Percentiles rank a stretch among this genome's conserved stretches.
These are phyloP conservation scores for Ctenoplectra terminalis DNA, from an alignment of 1,140 invertebrate genomes.

Conservation along the genomic window DNA sequence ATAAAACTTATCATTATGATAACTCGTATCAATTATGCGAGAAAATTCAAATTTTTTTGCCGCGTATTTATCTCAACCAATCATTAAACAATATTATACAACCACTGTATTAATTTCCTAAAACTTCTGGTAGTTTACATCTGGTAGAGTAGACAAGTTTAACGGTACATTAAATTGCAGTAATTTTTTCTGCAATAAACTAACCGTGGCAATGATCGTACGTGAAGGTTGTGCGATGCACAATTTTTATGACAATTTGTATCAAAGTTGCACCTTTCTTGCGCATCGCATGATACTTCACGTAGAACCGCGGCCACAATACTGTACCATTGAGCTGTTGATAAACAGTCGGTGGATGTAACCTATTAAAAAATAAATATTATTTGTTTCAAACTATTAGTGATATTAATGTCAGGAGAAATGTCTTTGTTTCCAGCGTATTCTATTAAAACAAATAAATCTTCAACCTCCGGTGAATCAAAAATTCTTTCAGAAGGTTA, in stretches of 20 bases:
- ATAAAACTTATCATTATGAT: background rate
- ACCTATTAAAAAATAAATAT: background rate
- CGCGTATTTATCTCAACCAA: background rate
- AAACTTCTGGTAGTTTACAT: background rate
- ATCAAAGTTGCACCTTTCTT: too few species aligned
- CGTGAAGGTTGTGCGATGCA: too few species aligned
- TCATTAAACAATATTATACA: background rate
- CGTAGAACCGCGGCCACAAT: too few species aligned
- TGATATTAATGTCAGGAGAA: too few species aligned
- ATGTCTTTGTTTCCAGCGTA: slow-evolving; percentile 77
- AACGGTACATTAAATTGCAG: too few species aligned
- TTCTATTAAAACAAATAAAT: slow-evolving; percentile 42
- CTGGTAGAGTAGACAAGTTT: background rate
- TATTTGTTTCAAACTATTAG: too few species aligned
- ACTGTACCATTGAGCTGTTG: too few species aligned
- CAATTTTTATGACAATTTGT: too few species aligned
- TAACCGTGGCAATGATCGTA: too few species aligned
- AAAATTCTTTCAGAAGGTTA: slow-evolving; percentile 47
- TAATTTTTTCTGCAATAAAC: too few species aligned
- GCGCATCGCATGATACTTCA: too few species aligned
- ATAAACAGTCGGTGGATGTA: background rate
- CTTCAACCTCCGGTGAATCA: slow-evolving; percentile 17
- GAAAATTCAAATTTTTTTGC: slow-evolving; percentile 1
- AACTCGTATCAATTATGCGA: background rate
- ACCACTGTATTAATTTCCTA: background rate